Base-by-base conservation (phyloP, 2,888 invertebrate genomes). In the Aphidoletes aphidimyza region DNA sequence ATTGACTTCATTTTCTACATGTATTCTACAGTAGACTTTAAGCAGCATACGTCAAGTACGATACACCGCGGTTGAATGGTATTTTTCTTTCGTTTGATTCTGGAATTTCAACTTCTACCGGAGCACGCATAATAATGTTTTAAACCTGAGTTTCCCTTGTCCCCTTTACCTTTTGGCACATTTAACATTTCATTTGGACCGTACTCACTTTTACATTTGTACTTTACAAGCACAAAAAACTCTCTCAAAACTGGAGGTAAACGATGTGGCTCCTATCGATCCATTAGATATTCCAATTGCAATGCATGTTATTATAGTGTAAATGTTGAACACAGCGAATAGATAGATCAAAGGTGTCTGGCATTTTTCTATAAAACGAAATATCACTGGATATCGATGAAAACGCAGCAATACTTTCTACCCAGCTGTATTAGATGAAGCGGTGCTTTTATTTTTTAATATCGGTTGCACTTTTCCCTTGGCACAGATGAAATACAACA, bases 81-180 rank as follows among this genome's bases (percentile, higher is more conserved):
- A n/a, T 69, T 69, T 69, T 69, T 69, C 69, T 69, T 69, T 69
- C 69, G 69, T 69, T 69, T 69, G 34, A n/a, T n/a, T 69, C 69
- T 69, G 69, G 69, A 69, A 69, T 69, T 69, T 69, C 69, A 69
- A 30, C 69, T 69, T 69, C 30, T 69, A 30, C 69, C 30, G 42
- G 26, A 34, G 34, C 14, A 30, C 69, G 34, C 69, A 69, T 69
- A 30, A n/a, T n/a, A n/a, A n/a, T 69, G 30, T 14, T 69, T 34
- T 26, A 69, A 14, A 30, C 30, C 34, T n/a, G 69, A 69, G 69
- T 69, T 69, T 69, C 30, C 34, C 26, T 14, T 69, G 69, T 69
- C 69, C 69, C 14, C 3, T 69, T 69, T 69, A 69, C 69, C 69
- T 69, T 69, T 69, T 69, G 69, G 69, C 26, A 69, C 69, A 69